These are phyloP conservation scores for Leptura quadrifasciata DNA, from an alignment of 2,888 invertebrate species.

Conservation along the genomic window DNA sequence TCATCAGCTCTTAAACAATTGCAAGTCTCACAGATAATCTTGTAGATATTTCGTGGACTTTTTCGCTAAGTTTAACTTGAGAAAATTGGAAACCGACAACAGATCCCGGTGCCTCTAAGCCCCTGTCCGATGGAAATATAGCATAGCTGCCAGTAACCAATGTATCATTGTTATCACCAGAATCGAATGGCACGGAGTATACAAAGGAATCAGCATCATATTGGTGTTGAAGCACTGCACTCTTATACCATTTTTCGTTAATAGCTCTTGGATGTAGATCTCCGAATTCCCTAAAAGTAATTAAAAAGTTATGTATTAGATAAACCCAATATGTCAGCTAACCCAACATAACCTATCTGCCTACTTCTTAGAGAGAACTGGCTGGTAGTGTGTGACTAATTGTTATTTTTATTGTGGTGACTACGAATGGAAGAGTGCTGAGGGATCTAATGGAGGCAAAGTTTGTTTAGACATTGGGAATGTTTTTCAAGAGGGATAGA, in stretches of 20 bases:
- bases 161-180: constrained; percentile 74
- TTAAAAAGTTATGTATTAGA: neutral
- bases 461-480: too few relatives aligned
- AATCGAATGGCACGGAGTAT: constrained; percentile 82
- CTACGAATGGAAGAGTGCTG: too few relatives aligned
- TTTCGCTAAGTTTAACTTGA: constrained; percentile 81
- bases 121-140: constrained; percentile 86
- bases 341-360: too few relatives aligned
- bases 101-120: constrained; percentile 87
- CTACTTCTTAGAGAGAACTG: too few relatives aligned
- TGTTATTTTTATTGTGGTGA: too few relatives aligned
- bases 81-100: constrained; percentile 92
- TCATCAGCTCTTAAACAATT: too few relatives aligned
- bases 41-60: constrained; percentile 83
- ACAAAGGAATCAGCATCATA: constrained; percentile 86
- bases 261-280: constrained; percentile 85
- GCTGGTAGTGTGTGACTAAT: too few relatives aligned
- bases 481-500: too few relatives aligned
- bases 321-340: too few relatives aligned
- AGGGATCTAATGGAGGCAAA: too few relatives aligned
- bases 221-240: constrained; percentile 90
- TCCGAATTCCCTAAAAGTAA: constrained; percentile 80
- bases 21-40: constrained; percentile 72
- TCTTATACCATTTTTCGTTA: constrained; percentile 94
- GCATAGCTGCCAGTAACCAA: constrained; percentile 89